Conservation (phyloP, 2,113 vertebrate genomes). For the Myocastor coypus region DNA sequence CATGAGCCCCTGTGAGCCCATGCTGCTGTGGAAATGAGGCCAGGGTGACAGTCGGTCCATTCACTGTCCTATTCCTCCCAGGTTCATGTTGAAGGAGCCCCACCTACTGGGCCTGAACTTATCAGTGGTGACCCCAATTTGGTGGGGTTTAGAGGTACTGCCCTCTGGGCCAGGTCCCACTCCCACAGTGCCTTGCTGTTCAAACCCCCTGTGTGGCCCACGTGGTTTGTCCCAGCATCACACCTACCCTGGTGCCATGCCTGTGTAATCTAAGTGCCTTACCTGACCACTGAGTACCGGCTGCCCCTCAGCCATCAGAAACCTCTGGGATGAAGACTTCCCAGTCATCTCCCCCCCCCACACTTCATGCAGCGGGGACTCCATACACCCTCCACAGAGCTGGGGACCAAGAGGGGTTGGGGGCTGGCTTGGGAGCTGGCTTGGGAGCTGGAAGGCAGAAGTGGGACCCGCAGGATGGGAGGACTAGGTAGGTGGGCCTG, state of each 20-base stretch:
- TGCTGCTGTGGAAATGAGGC: constrained; percentile 81
- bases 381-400: constrained; percentile 49
- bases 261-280: background rate
- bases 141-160: constrained; percentile 75
- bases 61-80: constrained; percentile 5
- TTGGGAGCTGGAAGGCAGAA: background rate
- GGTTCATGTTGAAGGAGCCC: constrained; percentile 83
- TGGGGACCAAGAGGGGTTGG: background rate
- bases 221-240: background rate
- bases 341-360: background rate
- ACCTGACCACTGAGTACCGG: background rate
- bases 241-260: background rate
- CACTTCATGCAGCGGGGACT: background rate
- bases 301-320: background rate
- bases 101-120: constrained; percentile 80
- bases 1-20: constrained; percentile 69
- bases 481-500: fast-evolving
- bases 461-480: background rate
- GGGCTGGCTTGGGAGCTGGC: background rate
- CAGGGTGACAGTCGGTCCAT: fast-evolving
- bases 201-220: constrained; percentile 63
- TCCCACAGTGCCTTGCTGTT: constrained; percentile 58
- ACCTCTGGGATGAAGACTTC: background rate
- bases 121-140: constrained; percentile 74
- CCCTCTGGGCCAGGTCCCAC: background rate